A percentile compares a stretch with the other conserved stretches of the same genome.
phyloP scores from a whole-genome alignment of 2,113 vertebrate genomes.

The Falcunculus frontatus region DNA sequence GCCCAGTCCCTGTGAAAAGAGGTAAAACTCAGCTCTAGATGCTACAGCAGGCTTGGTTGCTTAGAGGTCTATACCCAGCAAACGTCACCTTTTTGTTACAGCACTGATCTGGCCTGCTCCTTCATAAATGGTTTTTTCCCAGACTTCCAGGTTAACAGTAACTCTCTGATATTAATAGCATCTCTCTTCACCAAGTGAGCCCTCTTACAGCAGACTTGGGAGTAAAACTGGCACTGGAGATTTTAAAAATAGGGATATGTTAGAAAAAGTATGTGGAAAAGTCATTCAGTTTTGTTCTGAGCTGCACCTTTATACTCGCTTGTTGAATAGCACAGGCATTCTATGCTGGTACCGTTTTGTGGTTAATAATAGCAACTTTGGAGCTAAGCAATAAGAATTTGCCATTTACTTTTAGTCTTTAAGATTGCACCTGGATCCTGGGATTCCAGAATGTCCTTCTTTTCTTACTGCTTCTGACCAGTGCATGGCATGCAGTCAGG shows the following conservation, averaged over 20 bases:
- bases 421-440: background rate
- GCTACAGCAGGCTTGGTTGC: background rate
- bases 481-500: background rate
- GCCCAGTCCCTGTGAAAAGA: slow-evolving; percentile 74
- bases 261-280: background rate
- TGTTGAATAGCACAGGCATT: background rate
- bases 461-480: background rate
- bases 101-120: background rate
- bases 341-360: background rate
- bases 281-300: background rate
- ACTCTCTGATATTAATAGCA: background rate
- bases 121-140: background rate
- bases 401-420: background rate
- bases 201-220: background rate
- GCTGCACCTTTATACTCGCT: background rate
- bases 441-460: background rate
- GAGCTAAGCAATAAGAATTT: background rate
- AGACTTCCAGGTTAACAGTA: background rate
- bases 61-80: background rate
- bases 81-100: background rate
- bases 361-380: background rate
- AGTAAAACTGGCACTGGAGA: background rate
- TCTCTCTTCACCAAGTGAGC: background rate
- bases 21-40: slow-evolving; percentile 32
- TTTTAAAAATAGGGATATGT: background rate